Conservation (phyloP, 2,888 invertebrate genomes). For the Chrysotoxum bicinctum region DNA sequence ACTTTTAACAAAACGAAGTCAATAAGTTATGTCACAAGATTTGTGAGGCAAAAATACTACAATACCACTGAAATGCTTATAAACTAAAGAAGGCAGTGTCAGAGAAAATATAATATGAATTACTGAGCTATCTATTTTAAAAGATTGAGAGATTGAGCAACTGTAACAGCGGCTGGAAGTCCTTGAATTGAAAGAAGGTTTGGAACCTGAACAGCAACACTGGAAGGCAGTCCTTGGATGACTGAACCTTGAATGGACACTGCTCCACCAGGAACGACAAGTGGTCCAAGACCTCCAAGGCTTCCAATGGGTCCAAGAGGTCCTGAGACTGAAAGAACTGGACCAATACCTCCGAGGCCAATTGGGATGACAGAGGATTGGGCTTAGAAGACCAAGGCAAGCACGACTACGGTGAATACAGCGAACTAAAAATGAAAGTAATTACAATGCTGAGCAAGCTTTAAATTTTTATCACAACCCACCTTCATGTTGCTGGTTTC, state of each 20-base stretch:
- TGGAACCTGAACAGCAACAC: slow-evolving; percentile 9
- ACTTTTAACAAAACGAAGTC: no score
- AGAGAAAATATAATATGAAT: no score
- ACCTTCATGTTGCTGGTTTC: slow-evolving; percentile 22
- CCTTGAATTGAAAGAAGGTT: not conserved
- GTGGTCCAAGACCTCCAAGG: not conserved
- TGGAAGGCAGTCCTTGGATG: slow-evolving; percentile 2
- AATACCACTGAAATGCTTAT: no score
- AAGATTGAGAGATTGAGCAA: slow-evolving; percentile 8
- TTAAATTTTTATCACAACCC: not conserved
- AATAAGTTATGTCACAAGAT: no score
- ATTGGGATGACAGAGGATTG: slow-evolving; percentile 49
- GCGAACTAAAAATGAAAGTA: slow-evolving; percentile 45
- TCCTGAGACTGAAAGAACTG: slow-evolving; percentile 36
- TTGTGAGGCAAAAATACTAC: no score
- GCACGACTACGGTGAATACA: slow-evolving; percentile 62
- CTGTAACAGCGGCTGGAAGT: slow-evolving; percentile 12
- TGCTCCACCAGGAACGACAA: slow-evolving; percentile 29
- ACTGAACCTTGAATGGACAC: slow-evolving; percentile 39
- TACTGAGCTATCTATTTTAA: no score
- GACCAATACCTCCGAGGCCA: slow-evolving; percentile 42
- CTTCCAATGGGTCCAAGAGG: slow-evolving; percentile 29
- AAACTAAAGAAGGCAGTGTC: not conserved
- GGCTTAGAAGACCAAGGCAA: slow-evolving; percentile 54
- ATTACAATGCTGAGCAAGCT: not conserved